A percentile compares a stretch with the other conserved stretches of the same genome.
Evolutionary conservation across 2,888 invertebrate genomes (phyloP).

Genomic region (Helleia helle): DNA sequence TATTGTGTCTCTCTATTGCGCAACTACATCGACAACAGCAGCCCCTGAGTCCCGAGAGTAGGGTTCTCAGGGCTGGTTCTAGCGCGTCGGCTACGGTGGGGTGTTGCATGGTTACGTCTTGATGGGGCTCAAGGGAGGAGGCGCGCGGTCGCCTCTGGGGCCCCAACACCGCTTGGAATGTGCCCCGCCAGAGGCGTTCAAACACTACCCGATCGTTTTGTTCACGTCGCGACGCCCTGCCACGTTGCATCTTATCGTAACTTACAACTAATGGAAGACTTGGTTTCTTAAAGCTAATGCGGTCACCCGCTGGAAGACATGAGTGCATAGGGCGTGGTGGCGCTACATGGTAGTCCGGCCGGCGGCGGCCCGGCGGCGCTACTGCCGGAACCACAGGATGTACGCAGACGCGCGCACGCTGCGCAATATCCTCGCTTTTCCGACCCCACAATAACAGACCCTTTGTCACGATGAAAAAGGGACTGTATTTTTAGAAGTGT

Average conservation of each 20-base stretch:
- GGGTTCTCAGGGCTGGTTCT: slow-evolving; percentile 55
- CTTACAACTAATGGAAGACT: slow-evolving; percentile 64
- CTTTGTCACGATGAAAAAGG: slow-evolving; percentile 3
- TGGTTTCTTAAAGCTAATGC: slow-evolving; percentile 59
- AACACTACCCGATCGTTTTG: slow-evolving; percentile 78
- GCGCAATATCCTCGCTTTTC: slow-evolving; percentile 59
- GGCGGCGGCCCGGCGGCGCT: slow-evolving; percentile 65
- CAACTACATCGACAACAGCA: slow-evolving; percentile 67
- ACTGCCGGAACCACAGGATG: slow-evolving; percentile 42
- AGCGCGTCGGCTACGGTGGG: slow-evolving; percentile 54
- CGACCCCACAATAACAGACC: slow-evolving; percentile 14
- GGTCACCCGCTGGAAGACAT: slow-evolving; percentile 58
- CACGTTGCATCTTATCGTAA: slow-evolving; percentile 57
- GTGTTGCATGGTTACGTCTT: slow-evolving; percentile 30
- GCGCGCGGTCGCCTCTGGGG: slow-evolving; percentile 54
- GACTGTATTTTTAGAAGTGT: background rate
- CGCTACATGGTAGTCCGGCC: slow-evolving; percentile 60
- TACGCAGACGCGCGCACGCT: slow-evolving; percentile 52
- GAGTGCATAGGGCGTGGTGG: slow-evolving; percentile 34
- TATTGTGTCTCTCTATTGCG: slow-evolving; percentile 39
- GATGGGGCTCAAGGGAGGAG: slow-evolving; percentile 45
- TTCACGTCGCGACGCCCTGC: slow-evolving; percentile 61
- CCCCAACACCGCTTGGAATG: slow-evolving; percentile 66
- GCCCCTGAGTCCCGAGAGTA: slow-evolving; percentile 49
- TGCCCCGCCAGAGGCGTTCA: slow-evolving; percentile 82